Conservation (phyloP, 2,113 vertebrate species). For the Heloderma charlesbogerti region DNA sequence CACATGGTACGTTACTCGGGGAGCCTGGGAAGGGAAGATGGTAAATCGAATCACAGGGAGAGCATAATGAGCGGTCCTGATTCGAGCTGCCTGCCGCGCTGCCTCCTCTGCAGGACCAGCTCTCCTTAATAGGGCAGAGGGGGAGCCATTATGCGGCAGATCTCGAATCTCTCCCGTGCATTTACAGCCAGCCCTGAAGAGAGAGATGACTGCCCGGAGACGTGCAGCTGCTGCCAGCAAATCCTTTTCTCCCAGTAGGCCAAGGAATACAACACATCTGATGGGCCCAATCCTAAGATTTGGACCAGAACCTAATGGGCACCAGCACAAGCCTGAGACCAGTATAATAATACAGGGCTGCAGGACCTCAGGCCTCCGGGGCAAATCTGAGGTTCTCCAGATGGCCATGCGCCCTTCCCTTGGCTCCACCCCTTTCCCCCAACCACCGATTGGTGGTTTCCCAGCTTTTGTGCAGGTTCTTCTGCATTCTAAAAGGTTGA, state of each 20-base stretch:
- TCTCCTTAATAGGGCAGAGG: conserved; percentile 28
- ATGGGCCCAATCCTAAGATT: neutral
- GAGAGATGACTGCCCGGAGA: neutral
- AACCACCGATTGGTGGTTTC: no score
- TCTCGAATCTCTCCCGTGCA: neutral
- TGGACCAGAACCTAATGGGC: neutral
- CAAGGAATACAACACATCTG: accelerated
- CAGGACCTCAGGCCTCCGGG: no score
- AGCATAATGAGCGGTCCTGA: neutral
- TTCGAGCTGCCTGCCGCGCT: neutral
- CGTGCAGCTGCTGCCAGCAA: conserved; percentile 4
- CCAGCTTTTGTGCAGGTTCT: no score
- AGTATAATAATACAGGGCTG: neutral
- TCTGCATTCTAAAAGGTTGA: no score
- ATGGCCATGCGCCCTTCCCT: no score
- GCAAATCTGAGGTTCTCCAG: no score
- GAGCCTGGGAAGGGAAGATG: neutral
- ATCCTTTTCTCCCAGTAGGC: neutral
- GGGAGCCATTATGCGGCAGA: neutral
- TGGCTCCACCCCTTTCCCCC: no score
- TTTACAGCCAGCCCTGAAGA: neutral
- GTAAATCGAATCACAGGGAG: conserved; percentile 23
- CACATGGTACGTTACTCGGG: conserved; percentile 18
- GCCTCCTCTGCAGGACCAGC: neutral
- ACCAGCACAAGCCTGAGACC: neutral